A percentile compares a stretch with the other conserved stretches of the same genome.
phyloP scores from a whole-genome alignment of 2,113 vertebrate genomes.

The Aix galericulata region DNA sequence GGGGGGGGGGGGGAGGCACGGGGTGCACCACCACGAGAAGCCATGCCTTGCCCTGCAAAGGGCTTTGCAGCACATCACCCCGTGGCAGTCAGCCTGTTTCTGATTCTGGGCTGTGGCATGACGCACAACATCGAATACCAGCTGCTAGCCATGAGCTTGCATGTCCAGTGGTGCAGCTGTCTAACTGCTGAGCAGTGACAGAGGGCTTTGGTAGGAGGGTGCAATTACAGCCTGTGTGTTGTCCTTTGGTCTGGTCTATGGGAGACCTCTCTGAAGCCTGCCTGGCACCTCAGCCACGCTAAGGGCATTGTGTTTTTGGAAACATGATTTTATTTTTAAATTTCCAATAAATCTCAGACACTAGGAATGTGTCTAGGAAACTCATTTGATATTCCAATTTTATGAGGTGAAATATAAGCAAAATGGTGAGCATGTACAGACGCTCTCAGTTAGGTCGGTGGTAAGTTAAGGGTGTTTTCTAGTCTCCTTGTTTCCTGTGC shows the following conservation, averaged over 20 bases:
- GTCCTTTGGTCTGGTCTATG: neutral
- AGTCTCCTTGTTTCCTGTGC: neutral
- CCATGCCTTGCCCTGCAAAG: neutral
- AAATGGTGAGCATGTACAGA: neutral
- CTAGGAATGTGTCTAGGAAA: neutral
- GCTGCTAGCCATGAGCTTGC: neutral
- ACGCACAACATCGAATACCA: neutral
- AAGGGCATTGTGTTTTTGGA: neutral
- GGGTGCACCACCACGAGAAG: rapidly evolving
- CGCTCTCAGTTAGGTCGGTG: neutral
- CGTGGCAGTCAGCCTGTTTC: rapidly evolving
- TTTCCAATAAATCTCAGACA: neutral
- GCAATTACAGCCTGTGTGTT: rapidly evolving
- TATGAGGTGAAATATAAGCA: neutral
- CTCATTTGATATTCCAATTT: neutral
- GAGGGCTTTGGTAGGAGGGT: neutral
- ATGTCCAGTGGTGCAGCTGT: neutral
- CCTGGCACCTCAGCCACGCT: neutral
- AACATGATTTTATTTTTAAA: neutral
- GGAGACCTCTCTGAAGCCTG: neutral
- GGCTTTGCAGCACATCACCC: rapidly evolving
- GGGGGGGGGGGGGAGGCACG: rapidly evolving
- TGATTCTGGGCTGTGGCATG: neutral
- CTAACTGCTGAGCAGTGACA: rapidly evolving
- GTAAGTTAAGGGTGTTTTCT: neutral